Evolutionary conservation across 2,113 vertebrate species (phyloP).

Genomic region (Triplophysa dalaica): DNA sequence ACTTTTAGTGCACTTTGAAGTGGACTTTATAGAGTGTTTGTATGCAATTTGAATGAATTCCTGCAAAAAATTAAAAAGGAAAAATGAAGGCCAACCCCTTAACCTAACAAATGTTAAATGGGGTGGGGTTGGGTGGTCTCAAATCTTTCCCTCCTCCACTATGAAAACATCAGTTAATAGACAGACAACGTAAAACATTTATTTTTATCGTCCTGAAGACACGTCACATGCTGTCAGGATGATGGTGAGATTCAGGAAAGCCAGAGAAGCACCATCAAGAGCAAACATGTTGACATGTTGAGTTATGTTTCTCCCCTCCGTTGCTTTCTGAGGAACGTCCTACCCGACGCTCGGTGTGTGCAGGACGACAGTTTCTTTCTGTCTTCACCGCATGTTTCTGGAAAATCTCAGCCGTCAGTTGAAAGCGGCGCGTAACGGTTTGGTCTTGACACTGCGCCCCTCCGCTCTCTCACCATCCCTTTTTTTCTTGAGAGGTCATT

Average conservation of each 20-base stretch:
- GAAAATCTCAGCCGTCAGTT: constrained; percentile 65
- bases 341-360: constrained; percentile 57
- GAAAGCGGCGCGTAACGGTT: constrained; percentile 58
- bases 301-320: constrained; percentile 59
- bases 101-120: no score
- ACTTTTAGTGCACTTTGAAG: background rate
- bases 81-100: no score
- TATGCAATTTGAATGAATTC: no score
- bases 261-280: constrained; percentile 42
- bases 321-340: constrained; percentile 53
- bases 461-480: constrained; percentile 13
- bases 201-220: constrained; percentile 22
- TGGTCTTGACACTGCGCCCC: constrained; percentile 56
- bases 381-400: constrained; percentile 60
- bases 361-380: constrained; percentile 49
- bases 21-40: background rate
- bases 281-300: constrained; percentile 52
- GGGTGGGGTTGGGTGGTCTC: constrained; percentile 14
- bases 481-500: constrained; percentile 54
- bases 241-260: constrained; percentile 41
- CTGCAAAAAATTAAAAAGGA: no score
- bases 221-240: background rate
- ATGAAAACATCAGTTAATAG: constrained; percentile 13
- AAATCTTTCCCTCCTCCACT: constrained; percentile 18
- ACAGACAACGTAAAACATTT: constrained; percentile 17